Evolutionary conservation across 2,797 vertebrate species (phyloP).

Genomic region (Onychomys torridus): DNA sequence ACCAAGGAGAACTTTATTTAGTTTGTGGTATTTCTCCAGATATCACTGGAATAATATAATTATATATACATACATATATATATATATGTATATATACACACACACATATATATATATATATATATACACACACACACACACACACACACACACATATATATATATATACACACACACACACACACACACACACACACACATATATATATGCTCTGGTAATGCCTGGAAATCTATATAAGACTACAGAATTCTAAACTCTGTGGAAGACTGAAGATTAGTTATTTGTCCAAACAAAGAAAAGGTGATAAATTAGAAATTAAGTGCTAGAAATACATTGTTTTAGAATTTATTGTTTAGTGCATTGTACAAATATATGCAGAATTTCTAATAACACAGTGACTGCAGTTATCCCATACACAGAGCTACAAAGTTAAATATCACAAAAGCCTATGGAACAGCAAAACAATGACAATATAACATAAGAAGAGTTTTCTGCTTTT

Average conservation of each 20-base stretch:
- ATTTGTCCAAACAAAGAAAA: constrained; percentile 14
- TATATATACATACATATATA: not conserved
- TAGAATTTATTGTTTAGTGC: too few species aligned
- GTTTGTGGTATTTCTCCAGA: constrained; percentile 6
- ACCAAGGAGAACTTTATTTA: not conserved
- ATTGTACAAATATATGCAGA: not conserved
- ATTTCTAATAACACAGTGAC: not conserved
- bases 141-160: not conserved
- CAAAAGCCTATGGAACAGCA: constrained; percentile 1
- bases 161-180: not conserved
- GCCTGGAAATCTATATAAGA: not conserved
- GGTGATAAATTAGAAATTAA: constrained; percentile 4
- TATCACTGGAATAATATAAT: not conserved
- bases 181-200: not conserved
- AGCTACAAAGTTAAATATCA: not conserved
- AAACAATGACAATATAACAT: not conserved
- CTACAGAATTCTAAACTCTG: not conserved
- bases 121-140: not conserved
- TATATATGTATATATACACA: not conserved
- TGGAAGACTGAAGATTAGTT: not conserved
- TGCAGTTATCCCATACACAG: not conserved
- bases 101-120: not conserved
- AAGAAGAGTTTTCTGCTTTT: not conserved
- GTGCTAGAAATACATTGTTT: not conserved
- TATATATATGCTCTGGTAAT: not conserved